Evolutionary conservation across 2,888 invertebrate species (phyloP).

Genomic region (Priocnemis perturbator): DNA sequence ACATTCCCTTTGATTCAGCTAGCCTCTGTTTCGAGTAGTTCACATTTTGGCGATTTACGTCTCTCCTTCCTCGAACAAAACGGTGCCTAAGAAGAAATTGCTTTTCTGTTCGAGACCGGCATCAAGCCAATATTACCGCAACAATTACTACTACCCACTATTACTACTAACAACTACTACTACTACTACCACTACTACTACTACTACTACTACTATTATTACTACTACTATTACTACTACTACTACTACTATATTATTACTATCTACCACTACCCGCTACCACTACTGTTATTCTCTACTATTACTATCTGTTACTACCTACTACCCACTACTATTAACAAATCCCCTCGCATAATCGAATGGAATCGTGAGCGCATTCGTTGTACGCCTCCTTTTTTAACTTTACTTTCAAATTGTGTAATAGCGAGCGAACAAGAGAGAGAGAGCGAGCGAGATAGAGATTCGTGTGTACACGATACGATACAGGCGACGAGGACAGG

Average conservation of each 20-base stretch:
- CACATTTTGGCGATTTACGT: too few species aligned
- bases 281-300: too few species aligned
- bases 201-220: conserved; percentile 4
- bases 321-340: too few species aligned
- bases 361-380: conserved; percentile 27
- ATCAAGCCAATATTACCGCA: neutral
- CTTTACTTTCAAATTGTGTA: conserved; percentile 16
- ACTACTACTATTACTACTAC: conserved; percentile 9
- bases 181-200: conserved; percentile 3
- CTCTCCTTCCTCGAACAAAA: too few species aligned
- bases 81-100: too few species aligned
- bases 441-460: conserved; percentile 19
- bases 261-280: too few species aligned
- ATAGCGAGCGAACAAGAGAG: conserved; percentile 9
- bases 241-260: too few species aligned
- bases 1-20: conserved; percentile 4
- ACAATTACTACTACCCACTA: too few species aligned
- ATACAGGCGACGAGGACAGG: conserved; percentile 17
- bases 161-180: neutral
- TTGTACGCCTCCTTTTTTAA: conserved; percentile 14
- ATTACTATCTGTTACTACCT: too few species aligned
- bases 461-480: neutral
- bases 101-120: neutral
- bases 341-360: conserved; percentile 4
- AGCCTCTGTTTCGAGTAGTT: too few species aligned